Evolutionary conservation across 2,888 invertebrate species (phyloP).

Genomic region (Tiliacea aurago): DNA sequence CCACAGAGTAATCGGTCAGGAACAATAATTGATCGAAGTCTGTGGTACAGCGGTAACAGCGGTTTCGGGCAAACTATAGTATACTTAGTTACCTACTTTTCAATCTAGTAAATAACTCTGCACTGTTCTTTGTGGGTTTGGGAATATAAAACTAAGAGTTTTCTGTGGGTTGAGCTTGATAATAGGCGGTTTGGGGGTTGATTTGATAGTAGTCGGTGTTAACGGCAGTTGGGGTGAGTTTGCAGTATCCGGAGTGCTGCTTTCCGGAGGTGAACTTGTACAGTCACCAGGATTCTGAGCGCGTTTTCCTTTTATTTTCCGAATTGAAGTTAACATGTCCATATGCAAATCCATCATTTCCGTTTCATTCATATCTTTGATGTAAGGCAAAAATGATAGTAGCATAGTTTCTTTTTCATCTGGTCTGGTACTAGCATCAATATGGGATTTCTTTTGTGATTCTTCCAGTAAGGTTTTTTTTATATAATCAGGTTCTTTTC

Average conservation of each 20-base stretch:
- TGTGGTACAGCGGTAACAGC: too few relatives aligned
- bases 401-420: slow-evolving; percentile 45
- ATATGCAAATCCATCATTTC: slow-evolving; percentile 42
- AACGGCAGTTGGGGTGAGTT: not conserved
- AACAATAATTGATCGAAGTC: too few relatives aligned
- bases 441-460: slow-evolving; percentile 16
- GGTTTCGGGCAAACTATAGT: too few relatives aligned
- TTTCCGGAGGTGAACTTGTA: not conserved
- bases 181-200: not conserved
- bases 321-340: slow-evolving; percentile 16
- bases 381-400: slow-evolving; percentile 44
- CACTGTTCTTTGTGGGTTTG: not conserved
- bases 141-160: not conserved
- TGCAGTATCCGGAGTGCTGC: not conserved
- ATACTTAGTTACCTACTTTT: not conserved
- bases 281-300: not conserved
- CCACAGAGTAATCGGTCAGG: too few relatives aligned
- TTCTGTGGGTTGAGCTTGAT: slow-evolving; percentile 3
- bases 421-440: not conserved
- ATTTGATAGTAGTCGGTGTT: not conserved
- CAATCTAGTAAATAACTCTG: not conserved
- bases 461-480: not conserved
- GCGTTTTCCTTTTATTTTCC: slow-evolving; percentile 19
- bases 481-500: not conserved
- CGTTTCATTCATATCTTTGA: slow-evolving; percentile 50